Percentiles rank a stretch among this genome's conserved stretches.
Conservation (phyloP, 1,140 invertebrate genomes). For the Hormaphis cornu region DNA sequence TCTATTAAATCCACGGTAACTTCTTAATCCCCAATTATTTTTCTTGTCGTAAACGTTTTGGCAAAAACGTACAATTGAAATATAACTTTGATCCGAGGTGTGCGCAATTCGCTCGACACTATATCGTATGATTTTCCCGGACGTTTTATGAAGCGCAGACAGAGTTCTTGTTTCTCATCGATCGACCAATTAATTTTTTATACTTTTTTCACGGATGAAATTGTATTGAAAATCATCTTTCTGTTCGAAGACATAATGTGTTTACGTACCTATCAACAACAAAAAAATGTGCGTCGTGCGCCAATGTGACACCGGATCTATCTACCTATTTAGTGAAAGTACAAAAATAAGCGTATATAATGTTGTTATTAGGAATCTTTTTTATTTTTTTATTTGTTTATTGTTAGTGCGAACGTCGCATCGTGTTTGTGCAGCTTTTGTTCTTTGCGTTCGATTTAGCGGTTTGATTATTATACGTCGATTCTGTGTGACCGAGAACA, state of each 20-base stretch:
- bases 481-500: not conserved
- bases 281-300: not conserved
- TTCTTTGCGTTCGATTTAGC: not conserved
- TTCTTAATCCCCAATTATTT: too few species aligned
- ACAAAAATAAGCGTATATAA: not conserved
- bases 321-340: conserved; percentile 21
- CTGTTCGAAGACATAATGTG: not conserved
- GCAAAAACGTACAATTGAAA: too few species aligned
- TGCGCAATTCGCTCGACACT: too few species aligned
- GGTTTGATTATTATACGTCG: not conserved
- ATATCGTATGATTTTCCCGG: too few species aligned
- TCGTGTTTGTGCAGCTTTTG: conserved; percentile 9
- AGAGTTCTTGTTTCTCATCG: too few species aligned
- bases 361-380: not conserved
- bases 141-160: too few species aligned
- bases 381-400: not conserved
- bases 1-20: too few species aligned
- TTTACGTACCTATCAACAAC: too few species aligned
- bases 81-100: too few species aligned
- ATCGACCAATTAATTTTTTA: not conserved
- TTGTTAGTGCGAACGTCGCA: not conserved
- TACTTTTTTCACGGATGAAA: not conserved
- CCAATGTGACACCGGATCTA: not conserved
- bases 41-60: too few species aligned
- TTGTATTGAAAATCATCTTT: not conserved